These are phyloP conservation scores for Tinea semifulvella DNA, from an alignment of 2,888 invertebrate species.

Conservation along the genomic window DNA sequence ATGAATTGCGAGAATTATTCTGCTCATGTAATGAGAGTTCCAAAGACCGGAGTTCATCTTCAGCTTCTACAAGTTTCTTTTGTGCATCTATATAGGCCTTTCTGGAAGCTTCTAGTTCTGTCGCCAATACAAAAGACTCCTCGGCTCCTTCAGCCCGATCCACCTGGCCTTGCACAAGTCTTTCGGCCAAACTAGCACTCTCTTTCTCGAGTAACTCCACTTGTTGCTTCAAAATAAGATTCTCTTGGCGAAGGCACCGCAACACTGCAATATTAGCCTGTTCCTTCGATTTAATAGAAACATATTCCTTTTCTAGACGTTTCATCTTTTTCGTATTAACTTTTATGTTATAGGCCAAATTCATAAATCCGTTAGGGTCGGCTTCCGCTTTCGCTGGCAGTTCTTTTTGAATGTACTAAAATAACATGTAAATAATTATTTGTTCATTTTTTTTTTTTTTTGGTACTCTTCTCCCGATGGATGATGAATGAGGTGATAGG, in stretches of 20 bases:
- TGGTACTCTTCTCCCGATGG: no score
- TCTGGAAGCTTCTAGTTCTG: constrained; percentile 88
- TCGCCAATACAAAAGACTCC: constrained; percentile 81
- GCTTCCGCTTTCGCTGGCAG: constrained; percentile 89
- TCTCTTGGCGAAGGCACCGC: constrained; percentile 34
- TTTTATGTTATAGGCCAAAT: constrained; percentile 89
- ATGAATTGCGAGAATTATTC: constrained; percentile 81
- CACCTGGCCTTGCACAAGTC: constrained; percentile 92
- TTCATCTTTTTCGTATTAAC: constrained; percentile 98
- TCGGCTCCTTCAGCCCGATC: constrained; percentile 96
- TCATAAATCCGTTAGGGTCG: constrained; percentile 89
- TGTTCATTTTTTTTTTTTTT: no score
- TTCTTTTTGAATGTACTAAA: constrained; percentile 99
- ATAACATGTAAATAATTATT: no score
- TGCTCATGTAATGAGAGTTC: constrained; percentile 74
- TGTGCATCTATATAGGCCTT: constrained; percentile 89
- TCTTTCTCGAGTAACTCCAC: constrained; percentile 96
- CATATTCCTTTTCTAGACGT: constrained; percentile 97
- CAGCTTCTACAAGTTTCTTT: constrained; percentile 88
- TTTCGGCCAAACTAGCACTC: constrained; percentile 92
- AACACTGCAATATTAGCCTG: constrained; percentile 98
- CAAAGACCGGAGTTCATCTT: constrained; percentile 87
- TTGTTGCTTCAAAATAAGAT: constrained; percentile 92
- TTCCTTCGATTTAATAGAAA: constrained; percentile 95
- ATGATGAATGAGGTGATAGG: no score